Evolutionary conservation across 92 coral and sea anemone species (phyloP).

Genomic region (Palythoa heliodiscus): DNA sequence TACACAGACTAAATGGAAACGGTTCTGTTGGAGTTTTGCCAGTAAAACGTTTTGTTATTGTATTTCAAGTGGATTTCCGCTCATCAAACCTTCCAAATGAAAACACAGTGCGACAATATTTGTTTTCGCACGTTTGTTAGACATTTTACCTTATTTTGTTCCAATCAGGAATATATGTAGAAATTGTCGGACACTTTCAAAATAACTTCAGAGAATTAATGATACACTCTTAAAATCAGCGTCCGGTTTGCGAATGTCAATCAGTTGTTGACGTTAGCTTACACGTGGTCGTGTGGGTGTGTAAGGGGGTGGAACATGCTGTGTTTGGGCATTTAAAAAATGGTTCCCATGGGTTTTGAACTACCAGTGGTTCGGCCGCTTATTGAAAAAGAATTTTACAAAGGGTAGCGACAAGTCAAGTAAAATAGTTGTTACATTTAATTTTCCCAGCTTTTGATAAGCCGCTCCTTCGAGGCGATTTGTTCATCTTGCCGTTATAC

Average conservation of each 20-base stretch:
- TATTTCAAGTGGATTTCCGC: background rate
- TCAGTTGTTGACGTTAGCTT: background rate
- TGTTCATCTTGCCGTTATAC: too few relatives aligned
- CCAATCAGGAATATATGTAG: background rate
- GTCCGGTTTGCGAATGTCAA: background rate
- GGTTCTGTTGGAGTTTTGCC: constrained; percentile 22
- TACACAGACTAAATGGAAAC: background rate
- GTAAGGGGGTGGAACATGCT: background rate
- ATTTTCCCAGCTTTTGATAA: too few relatives aligned
- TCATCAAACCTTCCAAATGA: background rate
- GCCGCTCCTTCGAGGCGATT: too few relatives aligned
- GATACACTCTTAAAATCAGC: background rate
- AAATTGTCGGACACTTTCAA: background rate
- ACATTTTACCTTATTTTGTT: background rate
- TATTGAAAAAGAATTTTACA: background rate
- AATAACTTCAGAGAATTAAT: background rate
- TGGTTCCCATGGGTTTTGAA: background rate
- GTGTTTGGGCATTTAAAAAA: background rate
- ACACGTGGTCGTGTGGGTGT: constrained; percentile 6
- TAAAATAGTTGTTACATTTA: background rate
- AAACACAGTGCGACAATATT: background rate
- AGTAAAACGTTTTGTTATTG: background rate
- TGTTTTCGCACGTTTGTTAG: background rate
- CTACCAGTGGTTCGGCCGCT: background rate
- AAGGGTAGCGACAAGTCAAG: background rate